Evolutionary conservation across 2,797 vertebrate genomes (phyloP).

Genomic region (Enteromius unitaeniatus): DNA sequence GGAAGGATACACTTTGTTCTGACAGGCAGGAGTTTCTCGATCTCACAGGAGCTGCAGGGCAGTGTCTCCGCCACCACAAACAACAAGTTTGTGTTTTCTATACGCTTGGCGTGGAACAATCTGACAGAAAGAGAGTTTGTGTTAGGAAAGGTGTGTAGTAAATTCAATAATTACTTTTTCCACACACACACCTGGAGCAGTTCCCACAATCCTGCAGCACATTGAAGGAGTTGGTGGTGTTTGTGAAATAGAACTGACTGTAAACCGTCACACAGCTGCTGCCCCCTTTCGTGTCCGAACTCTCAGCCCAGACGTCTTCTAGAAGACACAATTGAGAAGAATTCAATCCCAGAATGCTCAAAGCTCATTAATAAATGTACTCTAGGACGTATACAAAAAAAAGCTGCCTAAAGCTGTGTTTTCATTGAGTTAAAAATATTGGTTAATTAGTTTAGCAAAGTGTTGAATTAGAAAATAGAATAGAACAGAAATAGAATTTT

Average conservation of each 20-base stretch:
- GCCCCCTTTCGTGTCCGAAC: constrained; percentile 86
- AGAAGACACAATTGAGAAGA: background rate
- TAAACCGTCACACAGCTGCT: constrained; percentile 94
- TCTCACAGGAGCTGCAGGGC: constrained; percentile 96
- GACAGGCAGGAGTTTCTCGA: constrained; percentile 88
- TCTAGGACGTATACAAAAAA: background rate
- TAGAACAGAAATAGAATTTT: no score
- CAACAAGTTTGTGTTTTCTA: constrained; percentile 93
- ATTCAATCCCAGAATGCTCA: constrained; percentile 60
- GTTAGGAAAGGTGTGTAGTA: background rate
- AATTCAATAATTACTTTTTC: background rate
- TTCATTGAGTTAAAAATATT: background rate
- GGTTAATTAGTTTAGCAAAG: background rate
- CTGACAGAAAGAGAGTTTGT: constrained; percentile 69
- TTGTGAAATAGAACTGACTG: constrained; percentile 97
- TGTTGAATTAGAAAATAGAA: background rate
- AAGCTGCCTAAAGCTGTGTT: background rate
- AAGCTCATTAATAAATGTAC: background rate
- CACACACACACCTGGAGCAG: constrained; percentile 87
- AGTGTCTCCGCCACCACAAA: constrained; percentile 97
- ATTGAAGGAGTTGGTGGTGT: constrained; percentile 91
- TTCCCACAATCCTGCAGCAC: constrained; percentile 97
- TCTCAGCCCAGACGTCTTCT: constrained; percentile 84
- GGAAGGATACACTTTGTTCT: constrained; percentile 96
- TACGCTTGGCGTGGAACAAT: constrained; percentile 91